Base-by-base conservation (phyloP, 2,888 invertebrate species). In the Neoascia interrupta region DNA sequence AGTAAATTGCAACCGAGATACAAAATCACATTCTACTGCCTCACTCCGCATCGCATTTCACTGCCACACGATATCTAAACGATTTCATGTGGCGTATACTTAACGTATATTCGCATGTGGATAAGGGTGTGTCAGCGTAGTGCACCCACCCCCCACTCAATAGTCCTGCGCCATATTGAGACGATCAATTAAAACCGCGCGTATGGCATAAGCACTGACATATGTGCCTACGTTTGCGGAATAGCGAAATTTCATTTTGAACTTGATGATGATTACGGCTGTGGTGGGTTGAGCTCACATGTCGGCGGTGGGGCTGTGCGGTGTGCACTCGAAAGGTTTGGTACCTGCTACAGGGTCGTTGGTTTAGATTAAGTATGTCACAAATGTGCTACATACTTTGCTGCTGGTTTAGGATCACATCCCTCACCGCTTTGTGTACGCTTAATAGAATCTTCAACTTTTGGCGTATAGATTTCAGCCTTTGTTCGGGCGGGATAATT, bases 111-210 rank as follows among this genome's bases (percentile, higher is more conserved):
- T 39, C 18, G 2, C n/a, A 3, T 34, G 8, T n/a, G n/a, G n/a
- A n/a, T n/a, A n/a, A n/a, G n/a, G n/a, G n/a, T n/a, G n/a, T n/a
- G n/a, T n/a, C n/a, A n/a, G n/a, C n/a, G n/a, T n/a, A n/a, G n/a
- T n/a, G 26, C 4, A 28, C 1, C 6, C 11, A 41, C 58, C 23
- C 26, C 53, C n/a, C n/a, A n/a, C n/a, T n/a, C 37, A 54, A 16
- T 21, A 6, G 21, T 13, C 39, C 11, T 45, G 39, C 47, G 28
- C 26, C 72, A 61, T 72, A 70, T 66, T 79, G 43, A 23, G 37
- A 60, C 41, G 56, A 72, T 79, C 73, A 79, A 79, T 79, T 79
- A 79, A 68, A 79, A 73, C 15, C 53, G 39, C 53, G 39, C 39
- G 13, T 19, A 36, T 15, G 49, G 26, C 31, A 73, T 23, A 21